Percentiles rank a stretch among this genome's conserved stretches.
Evolutionary conservation across 2,113 vertebrate species (phyloP).

Genomic region (Australoheros scitulus): DNA sequence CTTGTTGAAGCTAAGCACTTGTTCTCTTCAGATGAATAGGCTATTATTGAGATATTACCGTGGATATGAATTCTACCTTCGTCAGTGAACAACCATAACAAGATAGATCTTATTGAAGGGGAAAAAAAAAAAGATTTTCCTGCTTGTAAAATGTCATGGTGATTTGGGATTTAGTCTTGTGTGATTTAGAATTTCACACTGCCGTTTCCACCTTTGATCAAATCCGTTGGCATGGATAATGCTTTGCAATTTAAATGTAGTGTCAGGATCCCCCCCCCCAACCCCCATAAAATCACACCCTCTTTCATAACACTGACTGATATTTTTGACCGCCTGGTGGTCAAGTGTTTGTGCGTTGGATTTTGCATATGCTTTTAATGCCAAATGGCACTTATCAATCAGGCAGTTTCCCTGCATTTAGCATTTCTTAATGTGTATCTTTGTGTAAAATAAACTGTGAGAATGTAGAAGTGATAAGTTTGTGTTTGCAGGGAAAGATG

Average conservation of each 20-base stretch:
- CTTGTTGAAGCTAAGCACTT: conserved; percentile 64
- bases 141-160: conserved; percentile 74
- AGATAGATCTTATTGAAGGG: conserved; percentile 55
- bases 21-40: conserved; percentile 68
- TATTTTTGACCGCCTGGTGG: conserved; percentile 25
- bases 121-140: conserved; percentile 40
- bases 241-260: conserved; percentile 46
- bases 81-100: conserved; percentile 71
- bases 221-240: conserved; percentile 63
- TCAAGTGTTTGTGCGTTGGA: conserved; percentile 19
- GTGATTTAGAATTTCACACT: conserved; percentile 77
- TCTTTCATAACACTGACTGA: background rate
- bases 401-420: background rate
- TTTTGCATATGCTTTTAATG: conserved; percentile 23
- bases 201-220: conserved; percentile 55
- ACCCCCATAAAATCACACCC: conserved; percentile 23
- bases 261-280: conserved; percentile 33
- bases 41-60: conserved; percentile 75
- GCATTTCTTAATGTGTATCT: background rate
- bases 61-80: conserved; percentile 70
- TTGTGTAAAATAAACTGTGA: background rate
- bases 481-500: conserved; percentile 5
- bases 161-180: conserved; percentile 72
- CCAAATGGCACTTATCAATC: background rate
- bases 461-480: background rate